Evolutionary conservation across 2,888 invertebrate species (phyloP).

Genomic region (Lacanobia oleracea): DNA sequence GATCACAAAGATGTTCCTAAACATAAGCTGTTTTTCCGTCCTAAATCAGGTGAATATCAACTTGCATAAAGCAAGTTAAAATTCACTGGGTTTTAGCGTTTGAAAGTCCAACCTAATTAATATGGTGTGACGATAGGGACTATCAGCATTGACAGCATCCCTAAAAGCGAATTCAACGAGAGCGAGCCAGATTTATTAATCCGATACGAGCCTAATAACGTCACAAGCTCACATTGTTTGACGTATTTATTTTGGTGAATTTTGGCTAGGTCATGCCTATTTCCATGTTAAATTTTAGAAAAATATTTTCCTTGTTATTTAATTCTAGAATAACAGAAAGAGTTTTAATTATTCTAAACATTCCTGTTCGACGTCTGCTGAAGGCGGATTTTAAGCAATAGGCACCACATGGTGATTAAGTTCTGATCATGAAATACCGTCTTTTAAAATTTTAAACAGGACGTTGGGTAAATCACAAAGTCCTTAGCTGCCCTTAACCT

Average conservation of each 20-base stretch:
- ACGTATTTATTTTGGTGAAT: background rate
- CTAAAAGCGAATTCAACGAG: constrained; percentile 4
- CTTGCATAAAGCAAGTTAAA: too few relatives aligned
- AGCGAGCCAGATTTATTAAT: constrained; percentile 10
- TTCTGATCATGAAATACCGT: too few relatives aligned
- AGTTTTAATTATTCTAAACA: too few relatives aligned
- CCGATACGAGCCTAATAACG: constrained; percentile 5
- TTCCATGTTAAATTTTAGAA: background rate
- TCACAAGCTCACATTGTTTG: background rate
- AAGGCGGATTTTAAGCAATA: too few relatives aligned
- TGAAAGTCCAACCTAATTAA: background rate
- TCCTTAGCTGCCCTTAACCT: too few relatives aligned
- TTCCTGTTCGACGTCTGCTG: too few relatives aligned
- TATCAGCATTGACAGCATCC: constrained; percentile 8
- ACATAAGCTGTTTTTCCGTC: background rate
- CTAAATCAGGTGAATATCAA: too few relatives aligned
- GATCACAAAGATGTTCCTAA: background rate
- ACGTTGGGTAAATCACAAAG: too few relatives aligned
- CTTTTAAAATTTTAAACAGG: too few relatives aligned
- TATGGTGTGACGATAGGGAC: background rate
- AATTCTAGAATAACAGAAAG: too few relatives aligned
- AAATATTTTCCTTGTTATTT: background rate
- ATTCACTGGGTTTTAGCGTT: background rate
- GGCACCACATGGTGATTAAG: too few relatives aligned
- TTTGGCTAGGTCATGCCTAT: background rate